Base-by-base conservation (phyloP, 2,888 invertebrate genomes). In the Rotaria macrura region DNA sequence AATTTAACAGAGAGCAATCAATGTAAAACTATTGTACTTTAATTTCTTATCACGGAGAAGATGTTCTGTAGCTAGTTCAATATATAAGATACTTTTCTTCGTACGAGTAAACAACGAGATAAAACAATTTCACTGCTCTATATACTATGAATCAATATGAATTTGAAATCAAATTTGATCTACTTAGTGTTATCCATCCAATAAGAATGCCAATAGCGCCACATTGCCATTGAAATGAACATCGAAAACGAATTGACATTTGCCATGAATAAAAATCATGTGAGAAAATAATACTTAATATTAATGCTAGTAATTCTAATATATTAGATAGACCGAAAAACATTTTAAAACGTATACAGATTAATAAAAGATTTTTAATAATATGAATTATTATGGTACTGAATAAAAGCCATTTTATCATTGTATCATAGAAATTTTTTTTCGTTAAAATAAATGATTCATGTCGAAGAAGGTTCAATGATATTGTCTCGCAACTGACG, bases 181-280 rank as follows among this genome's bases (percentile, higher is more conserved):
- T 74, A 74, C 74, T 43, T 43, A 74, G 14, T 43, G 74, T 74
- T 20, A 74, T 74, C 74, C 74, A 74, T 74, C 23, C 74, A 74
- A 74, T 74, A 10, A 74, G 43, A 17, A 74, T 74, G 29, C 74
- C 74, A 25, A 43, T 5, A 12, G 74, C 74, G 10, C 74, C 74
- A 40, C 74, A 74, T 74, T 74, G 74, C 74, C 74, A 74, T 74
- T 74, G 74, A 74, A 74, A 43, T 74, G 74, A 74, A 40, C 74
- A 74, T 74, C 74, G 74, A 74, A 74, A 74, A 25, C 74, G 38
- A 40, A 74, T 43, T 25, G 38, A 40, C 74, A 74, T 74, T 74
- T 74, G 74, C 74, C 74, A 74, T 10, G 74, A 74, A 74, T 74
- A 74, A 25, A 74, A 74, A 43, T 74, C 74, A 43, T 74, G 43